phyloP scores from a whole-genome alignment of 2,888 invertebrate genomes.

The Margaritifera margaritifera region DNA sequence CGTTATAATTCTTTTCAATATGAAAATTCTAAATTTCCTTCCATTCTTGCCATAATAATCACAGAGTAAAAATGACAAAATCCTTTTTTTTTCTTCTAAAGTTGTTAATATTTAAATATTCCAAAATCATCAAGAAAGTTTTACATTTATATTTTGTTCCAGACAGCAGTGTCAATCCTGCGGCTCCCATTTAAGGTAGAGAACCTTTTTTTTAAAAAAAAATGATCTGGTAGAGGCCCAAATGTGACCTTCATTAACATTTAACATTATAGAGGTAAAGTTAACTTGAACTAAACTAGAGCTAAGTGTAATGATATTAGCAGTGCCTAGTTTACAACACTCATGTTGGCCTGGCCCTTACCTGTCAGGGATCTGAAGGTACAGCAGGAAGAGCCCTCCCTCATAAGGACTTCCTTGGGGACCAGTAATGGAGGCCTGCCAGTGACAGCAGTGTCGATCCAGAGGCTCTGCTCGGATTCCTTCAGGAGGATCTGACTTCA shows the following conservation, averaged over 20 bases:
- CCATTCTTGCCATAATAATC: too few relatives aligned
- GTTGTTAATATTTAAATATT: too few relatives aligned
- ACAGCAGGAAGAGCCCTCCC: conserved; percentile 92
- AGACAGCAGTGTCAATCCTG: too few relatives aligned
- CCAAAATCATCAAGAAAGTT: too few relatives aligned
- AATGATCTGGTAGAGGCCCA: background rate
- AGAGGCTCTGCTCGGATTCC: conserved; percentile 88
- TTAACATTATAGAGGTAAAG: background rate
- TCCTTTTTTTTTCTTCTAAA: too few relatives aligned
- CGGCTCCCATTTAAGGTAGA: too few relatives aligned
- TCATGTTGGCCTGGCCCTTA: conserved; percentile 23
- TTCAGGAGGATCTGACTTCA: conserved; percentile 83
- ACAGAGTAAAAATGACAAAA: too few relatives aligned
- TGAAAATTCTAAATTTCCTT: background rate
- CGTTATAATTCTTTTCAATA: background rate
- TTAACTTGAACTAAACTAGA: background rate
- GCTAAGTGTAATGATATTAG: background rate
- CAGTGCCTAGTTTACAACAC: background rate
- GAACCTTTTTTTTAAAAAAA: background rate
- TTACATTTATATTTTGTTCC: too few relatives aligned
- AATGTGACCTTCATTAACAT: background rate
- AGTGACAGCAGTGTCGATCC: conserved; percentile 87
- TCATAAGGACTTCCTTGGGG: conserved; percentile 95
- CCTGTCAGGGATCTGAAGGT: conserved; percentile 86
- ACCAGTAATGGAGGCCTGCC: conserved; percentile 94